Percentiles rank a stretch among this genome's conserved stretches.
Conservation (phyloP, 2,888 invertebrate genomes). For the Melitaea athalia region DNA sequence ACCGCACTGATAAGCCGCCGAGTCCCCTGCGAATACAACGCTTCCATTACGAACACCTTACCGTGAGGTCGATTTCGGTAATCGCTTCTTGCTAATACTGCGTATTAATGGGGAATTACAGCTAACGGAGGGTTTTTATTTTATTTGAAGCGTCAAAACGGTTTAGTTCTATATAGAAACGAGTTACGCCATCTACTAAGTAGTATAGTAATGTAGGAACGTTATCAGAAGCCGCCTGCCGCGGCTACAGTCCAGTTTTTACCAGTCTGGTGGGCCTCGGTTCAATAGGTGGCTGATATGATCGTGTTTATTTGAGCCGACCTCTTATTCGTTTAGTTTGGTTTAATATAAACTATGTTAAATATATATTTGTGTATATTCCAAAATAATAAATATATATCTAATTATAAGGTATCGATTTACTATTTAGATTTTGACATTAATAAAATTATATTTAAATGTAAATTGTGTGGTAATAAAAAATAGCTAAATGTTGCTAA, state of each 20-base stretch:
- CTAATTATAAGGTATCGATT: neutral
- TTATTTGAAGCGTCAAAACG: slow-evolving; percentile 33
- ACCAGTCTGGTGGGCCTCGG: slow-evolving; percentile 81
- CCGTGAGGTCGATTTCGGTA: neutral
- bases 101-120: neutral
- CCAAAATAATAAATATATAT: neutral
- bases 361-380: slow-evolving; percentile 1
- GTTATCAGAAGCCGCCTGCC: slow-evolving; percentile 77
- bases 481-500: no score
- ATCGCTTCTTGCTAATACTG: slow-evolving; percentile 11
- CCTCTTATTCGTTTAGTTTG: slow-evolving; percentile 71
- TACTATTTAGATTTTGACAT: neutral
- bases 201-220: slow-evolving; percentile 49
- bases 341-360: slow-evolving; percentile 13
- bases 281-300: slow-evolving; percentile 83
- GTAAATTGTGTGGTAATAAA: no score
- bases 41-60: slow-evolving; percentile 7
- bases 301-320: slow-evolving; percentile 68
- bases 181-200: slow-evolving; percentile 35
- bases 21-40: slow-evolving; percentile 64
- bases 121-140: neutral
- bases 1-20: slow-evolving; percentile 70
- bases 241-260: slow-evolving; percentile 80
- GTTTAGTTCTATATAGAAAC: slow-evolving; percentile 37
- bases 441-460: no score